Evolutionary conservation across 2,888 invertebrate genomes (phyloP).

Genomic region (Thysanoteuthis rhombus): DNA sequence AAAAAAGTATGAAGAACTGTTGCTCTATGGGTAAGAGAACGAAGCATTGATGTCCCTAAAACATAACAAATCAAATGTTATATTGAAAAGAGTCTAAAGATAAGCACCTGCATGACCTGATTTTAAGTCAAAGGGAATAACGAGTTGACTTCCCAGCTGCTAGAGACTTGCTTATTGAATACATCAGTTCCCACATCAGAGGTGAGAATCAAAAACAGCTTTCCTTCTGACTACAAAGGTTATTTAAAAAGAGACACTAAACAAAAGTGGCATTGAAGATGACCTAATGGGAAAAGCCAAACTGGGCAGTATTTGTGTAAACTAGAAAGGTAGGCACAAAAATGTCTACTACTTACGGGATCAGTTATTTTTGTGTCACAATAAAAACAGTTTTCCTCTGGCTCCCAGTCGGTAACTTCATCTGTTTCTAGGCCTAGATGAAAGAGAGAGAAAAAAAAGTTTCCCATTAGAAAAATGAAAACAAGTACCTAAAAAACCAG

Average conservation of each 20-base stretch:
- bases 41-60: background rate
- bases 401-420: slow-evolving; percentile 53
- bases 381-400: slow-evolving; percentile 56
- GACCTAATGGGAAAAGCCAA: background rate
- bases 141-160: background rate
- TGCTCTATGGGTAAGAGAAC: background rate
- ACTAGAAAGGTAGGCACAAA: background rate
- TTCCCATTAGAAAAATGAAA: slow-evolving; percentile 1
- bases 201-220: background rate
- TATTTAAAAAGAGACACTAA: slow-evolving; percentile 16
- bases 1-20: background rate
- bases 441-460: background rate
- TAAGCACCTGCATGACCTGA: background rate
- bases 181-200: background rate
- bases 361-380: slow-evolving; percentile 54
- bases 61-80: background rate
- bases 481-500: slow-evolving; percentile 13
- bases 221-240: background rate
- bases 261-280: slow-evolving; percentile 12
- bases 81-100: background rate
- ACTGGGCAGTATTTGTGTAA: background rate
- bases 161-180: background rate
- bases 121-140: background rate
- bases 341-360: slow-evolving; percentile 48
- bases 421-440: slow-evolving; percentile 51